Base-by-base conservation (phyloP, 2,888 invertebrate species). In the Acleris laterana region DNA sequence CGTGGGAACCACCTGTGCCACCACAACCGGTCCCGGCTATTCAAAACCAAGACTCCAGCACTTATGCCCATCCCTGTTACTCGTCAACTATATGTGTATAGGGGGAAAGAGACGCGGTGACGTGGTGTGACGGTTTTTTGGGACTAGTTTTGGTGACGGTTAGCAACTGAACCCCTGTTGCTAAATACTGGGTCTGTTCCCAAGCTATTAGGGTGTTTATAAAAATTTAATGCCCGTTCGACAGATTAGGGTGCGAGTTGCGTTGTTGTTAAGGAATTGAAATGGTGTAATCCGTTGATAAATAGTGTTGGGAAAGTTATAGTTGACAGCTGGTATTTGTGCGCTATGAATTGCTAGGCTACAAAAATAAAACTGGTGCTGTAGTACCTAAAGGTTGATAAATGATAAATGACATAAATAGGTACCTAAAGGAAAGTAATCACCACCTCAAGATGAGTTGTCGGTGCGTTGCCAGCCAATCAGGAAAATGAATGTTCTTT, bases 81-180 rank as follows among this genome's bases (percentile, higher is more conserved):
- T 13, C 38, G 9, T 38, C 0, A 38, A 38, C 13, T 13, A 13
- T 5, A 3, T 9, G 13, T 13, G 13, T 13, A 38, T 38, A 38
- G 38, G 4, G 38, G 13, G 38, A 38, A 13, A 13, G 63, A 38
- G 49, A 28, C 51, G 53, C 62, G 77, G 69, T 71, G 70, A 20
- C 42, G 53, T 59, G 76, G 69, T 71, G 71, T 71, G 64, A 11
- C 63, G 51, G 46, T 50, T 59, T 32, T 28, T 28, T n/a, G n/a
- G 61, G 50, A 50, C 25, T 38, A 38, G 38, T 38, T 38, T 38
- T 2, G 9, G 9, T 38, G 65, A 44, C 60, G 50, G 63, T 49
- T 28, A 46, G 7, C 38, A 49, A 49, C 16, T 16, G 16, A n/a
- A 46, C n/a, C 44, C 56, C 55, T 46, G 48, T 17, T 49, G 42